Evolutionary conservation across 2,888 invertebrate species (phyloP).

Genomic region (Pedicia rivosa): DNA sequence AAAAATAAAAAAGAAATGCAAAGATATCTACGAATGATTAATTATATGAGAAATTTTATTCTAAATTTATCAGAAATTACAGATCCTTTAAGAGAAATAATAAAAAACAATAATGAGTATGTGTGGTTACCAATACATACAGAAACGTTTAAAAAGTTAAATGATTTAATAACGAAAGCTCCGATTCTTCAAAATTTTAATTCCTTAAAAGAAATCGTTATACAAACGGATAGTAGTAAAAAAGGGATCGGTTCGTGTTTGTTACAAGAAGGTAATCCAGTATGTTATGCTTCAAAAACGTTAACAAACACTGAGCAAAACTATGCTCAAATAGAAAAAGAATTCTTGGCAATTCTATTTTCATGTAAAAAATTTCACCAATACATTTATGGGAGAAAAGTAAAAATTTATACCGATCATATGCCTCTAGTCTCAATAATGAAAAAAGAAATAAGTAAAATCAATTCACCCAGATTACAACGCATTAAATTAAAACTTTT

Average conservation of each 20-base stretch:
- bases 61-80: background rate
- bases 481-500: constrained; percentile 15
- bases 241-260: constrained; percentile 9
- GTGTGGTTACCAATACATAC: constrained; percentile 6
- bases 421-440: constrained; percentile 13
- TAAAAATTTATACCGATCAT: constrained; percentile 13
- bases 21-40: background rate
- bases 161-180: constrained; percentile 4
- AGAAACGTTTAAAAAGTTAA: constrained; percentile 5
- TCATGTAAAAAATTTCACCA: constrained; percentile 13
- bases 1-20: background rate
- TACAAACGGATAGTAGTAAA: constrained; percentile 10
- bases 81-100: background rate
- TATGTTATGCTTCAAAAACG: constrained; percentile 15
- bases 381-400: constrained; percentile 12
- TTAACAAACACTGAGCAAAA: constrained; percentile 15
- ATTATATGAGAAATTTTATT: background rate
- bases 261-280: constrained; percentile 8
- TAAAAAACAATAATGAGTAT: constrained; percentile 7
- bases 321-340: constrained; percentile 13
- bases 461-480: constrained; percentile 13
- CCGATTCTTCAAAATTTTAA: constrained; percentile 4
- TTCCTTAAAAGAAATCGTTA: background rate
- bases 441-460: constrained; percentile 13
- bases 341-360: constrained; percentile 11